Evolutionary conservation across 2,797 vertebrate genomes (phyloP), one percentile per base, ranked within the genome.

Genomic region (Platalea minor): DNA sequence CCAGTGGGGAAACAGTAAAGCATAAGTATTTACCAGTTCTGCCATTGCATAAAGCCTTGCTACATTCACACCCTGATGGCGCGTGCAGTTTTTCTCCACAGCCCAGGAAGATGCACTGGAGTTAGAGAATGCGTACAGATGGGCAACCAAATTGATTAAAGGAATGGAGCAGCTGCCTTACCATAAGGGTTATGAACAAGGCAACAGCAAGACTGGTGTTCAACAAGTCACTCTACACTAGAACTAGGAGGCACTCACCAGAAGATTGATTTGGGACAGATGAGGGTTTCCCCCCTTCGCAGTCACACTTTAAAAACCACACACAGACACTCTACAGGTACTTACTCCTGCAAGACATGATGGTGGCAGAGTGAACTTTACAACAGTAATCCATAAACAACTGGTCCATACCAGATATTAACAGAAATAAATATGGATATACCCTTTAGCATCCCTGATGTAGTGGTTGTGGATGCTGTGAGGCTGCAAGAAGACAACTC

Each of bases 121-220:
- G 61, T 60, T 57, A 24, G 69, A 83, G 54, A 50, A 81, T 2
- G 3, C 73, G 83, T 74, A 89, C 63, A 92, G 74, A 91, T 79
- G 20, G 74, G 31, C 46, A 82, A 46, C 25, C 69, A 35, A 82
- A 88, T 4, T 60, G 77, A 79, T 76, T 45, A 82, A 63, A 87
- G 80, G 48, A 73, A 74, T 2, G 11, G 37, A 94, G 73, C 88
- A 94, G 80, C 85, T 96, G 63, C 70, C 81, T 94, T 59, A 59
- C 46, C 50, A 3, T 28, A 85, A 90, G 20, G 26, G 29, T 59
- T 65, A 68, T 11, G 57, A 90, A 17, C 51, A 61, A 86, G 46
- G 45, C 8, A 11, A 65, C 67, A 78, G 50, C 33, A 65, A 76
- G 63, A 37, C 59, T 29, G 14, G 43, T 45, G 46, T 61, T 82